Evolutionary conservation across 1,140 invertebrate genomes (phyloP), one percentile per base, ranked within the genome.

Genomic region (Myzus persicae): DNA sequence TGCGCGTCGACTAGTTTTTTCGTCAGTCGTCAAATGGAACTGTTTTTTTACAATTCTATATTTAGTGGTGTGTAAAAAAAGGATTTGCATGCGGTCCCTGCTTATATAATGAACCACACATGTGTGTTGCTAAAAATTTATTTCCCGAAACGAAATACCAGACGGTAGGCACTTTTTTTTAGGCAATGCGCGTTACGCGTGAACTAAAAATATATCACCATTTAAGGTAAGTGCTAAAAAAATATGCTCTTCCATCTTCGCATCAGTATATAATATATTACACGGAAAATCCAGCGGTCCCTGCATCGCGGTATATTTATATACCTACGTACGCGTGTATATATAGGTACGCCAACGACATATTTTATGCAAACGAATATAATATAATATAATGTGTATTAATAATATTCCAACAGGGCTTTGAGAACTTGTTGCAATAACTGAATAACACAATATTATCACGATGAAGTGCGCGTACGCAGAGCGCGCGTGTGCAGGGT

Each of bases 101-200:
- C 20, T 22, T 22, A 51, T 51, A 51, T 93, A 93, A 93, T 42
- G 91, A 93, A 93, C 91, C 91, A 93, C 91, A 93, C 81, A 20
- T 93, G 91, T 93, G 91, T 54, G 91, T 92, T 92, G 91, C 91
- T 93, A 93, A 93, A 93, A 93, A 93, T 93, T 93, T 93, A 93
- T 93, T 84, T 93, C 38, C 91, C 91, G 91, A 93, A 93, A 93
- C 91, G 91, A 93, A 93, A 93, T 84, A 84, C 91, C 91, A 93
- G 91, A 93, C 91, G 91, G 76, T 93, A 54, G 44, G 91, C 91
- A 82, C 81, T 44, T 51, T 90, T 46, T 92, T 93, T 85, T 85
- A 54, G 91, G 81, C 81, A 93, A 93, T 14, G 36, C 40, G 67
- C 8, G 90, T 91, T 91, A 81, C 67, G 31, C 91, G 42, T 51